Evolutionary conservation across 2,888 invertebrate genomes (phyloP).

Genomic region (Strigamia transsilvanica): DNA sequence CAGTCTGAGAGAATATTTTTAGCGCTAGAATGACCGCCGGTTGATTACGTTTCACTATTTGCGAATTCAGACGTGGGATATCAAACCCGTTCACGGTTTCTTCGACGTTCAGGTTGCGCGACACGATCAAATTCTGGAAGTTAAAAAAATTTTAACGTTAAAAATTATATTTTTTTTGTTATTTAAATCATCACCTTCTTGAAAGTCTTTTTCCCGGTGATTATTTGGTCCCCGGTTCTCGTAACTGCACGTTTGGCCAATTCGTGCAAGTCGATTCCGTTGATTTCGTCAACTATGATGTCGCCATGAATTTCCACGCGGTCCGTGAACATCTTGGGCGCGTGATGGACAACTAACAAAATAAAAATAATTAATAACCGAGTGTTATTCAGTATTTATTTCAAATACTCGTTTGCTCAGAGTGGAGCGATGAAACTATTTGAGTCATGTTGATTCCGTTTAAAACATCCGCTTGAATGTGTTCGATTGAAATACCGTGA

Average conservation of each 20-base stretch:
- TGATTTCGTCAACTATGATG: neutral
- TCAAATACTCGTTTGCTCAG: neutral
- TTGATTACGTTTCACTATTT: conserved; percentile 5
- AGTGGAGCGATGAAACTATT: neutral
- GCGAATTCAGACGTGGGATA: neutral
- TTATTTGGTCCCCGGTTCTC: neutral
- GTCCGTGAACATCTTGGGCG: neutral
- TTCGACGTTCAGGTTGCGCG: neutral
- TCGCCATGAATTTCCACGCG: conserved; percentile 5
- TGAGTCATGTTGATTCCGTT: conserved; percentile 34
- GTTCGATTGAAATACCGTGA: neutral
- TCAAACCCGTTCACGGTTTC: conserved; percentile 9
- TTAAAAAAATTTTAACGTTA: neutral
- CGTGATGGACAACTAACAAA: neutral
- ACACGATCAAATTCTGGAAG: neutral
- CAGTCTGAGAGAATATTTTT: neutral
- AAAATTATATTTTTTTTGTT: too few relatives aligned
- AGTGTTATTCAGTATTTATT: neutral
- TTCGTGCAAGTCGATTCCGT: neutral
- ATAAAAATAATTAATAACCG: neutral
- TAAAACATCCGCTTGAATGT: neutral
- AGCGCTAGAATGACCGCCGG: neutral
- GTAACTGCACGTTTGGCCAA: conserved; percentile 14
- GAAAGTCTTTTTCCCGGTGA: neutral
- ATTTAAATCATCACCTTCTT: neutral